Conservation (phyloP, 2,888 invertebrate genomes). For the Mythimna ferrago region DNA sequence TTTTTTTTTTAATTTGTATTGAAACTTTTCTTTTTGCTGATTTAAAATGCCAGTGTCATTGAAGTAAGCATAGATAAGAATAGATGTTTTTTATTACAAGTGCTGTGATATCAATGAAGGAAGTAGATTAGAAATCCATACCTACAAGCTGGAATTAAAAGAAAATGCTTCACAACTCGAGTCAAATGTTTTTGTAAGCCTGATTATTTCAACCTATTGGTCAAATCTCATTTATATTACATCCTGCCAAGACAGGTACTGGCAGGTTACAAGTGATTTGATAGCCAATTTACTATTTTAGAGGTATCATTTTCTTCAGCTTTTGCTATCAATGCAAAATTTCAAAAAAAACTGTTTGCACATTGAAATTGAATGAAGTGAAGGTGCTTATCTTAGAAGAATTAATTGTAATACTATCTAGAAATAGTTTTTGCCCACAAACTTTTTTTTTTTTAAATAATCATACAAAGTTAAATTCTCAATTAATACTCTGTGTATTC, state of each 20-base stretch:
- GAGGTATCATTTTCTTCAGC: neutral
- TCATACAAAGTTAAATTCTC: neutral
- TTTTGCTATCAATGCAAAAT: neutral
- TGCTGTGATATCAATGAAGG: neutral
- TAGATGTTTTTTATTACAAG: neutral
- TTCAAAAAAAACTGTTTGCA: neutral
- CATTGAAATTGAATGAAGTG: no score
- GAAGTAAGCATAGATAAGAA: constrained; percentile 7
- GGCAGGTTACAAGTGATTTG: neutral
- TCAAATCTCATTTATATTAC: neutral
- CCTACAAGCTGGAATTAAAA: neutral
- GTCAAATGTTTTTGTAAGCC: no score
- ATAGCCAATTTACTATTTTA: neutral
- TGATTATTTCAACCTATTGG: constrained; percentile 5
- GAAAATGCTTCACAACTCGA: neutral
- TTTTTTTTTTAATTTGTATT: neutral
- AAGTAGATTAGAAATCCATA: neutral
- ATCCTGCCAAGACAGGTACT: neutral
- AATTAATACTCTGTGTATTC: neutral
- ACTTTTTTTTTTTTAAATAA: neutral
- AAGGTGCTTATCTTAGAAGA: neutral
- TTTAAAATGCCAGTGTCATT: neutral
- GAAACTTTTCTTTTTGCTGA: neutral
- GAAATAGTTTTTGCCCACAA: neutral
- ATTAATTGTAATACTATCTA: neutral